These are phyloP conservation scores for Bombylius discolor DNA, from an alignment of 2,888 invertebrate species.

Conservation along the genomic window DNA sequence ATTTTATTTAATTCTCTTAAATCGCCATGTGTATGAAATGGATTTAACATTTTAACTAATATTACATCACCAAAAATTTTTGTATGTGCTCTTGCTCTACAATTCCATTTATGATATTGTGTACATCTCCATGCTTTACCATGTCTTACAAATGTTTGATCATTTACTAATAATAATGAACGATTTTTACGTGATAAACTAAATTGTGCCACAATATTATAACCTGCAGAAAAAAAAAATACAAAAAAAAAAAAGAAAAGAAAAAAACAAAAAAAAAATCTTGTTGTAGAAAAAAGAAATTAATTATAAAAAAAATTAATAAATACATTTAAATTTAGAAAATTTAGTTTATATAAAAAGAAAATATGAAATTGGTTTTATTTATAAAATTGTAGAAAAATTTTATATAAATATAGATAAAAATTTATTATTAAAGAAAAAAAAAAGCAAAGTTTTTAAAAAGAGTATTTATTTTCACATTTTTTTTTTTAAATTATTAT, in stretches of 20 bases:
- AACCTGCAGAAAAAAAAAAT: not conserved
- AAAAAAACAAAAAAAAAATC: not conserved
- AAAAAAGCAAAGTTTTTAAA: too few relatives aligned
- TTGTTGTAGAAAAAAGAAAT: too few relatives aligned
- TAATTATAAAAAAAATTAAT: too few relatives aligned
- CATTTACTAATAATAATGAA: not conserved
- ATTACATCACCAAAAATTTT: constrained; percentile 15
- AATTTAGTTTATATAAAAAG: too few relatives aligned
- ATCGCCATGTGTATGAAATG: constrained; percentile 16
- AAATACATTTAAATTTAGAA: too few relatives aligned
- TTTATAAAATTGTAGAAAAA: too few relatives aligned
- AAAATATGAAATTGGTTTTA: too few relatives aligned
- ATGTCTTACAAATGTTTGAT: not conserved
- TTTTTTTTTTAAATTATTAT: too few relatives aligned
- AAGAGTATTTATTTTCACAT: too few relatives aligned
- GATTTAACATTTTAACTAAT: constrained; percentile 20
- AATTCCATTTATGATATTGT: constrained; percentile 7
- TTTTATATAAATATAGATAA: too few relatives aligned
- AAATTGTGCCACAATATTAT: constrained; percentile 1
- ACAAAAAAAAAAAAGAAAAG: not conserved
- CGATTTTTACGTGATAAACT: constrained; percentile 1
- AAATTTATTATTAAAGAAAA: too few relatives aligned
- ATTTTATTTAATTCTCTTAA: not conserved
- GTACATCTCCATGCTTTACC: constrained; percentile 6
- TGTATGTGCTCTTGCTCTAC: constrained; percentile 7